Evolutionary conservation across 1,140 invertebrate genomes (phyloP).

Genomic region (Zaprionus camerounensis): DNA sequence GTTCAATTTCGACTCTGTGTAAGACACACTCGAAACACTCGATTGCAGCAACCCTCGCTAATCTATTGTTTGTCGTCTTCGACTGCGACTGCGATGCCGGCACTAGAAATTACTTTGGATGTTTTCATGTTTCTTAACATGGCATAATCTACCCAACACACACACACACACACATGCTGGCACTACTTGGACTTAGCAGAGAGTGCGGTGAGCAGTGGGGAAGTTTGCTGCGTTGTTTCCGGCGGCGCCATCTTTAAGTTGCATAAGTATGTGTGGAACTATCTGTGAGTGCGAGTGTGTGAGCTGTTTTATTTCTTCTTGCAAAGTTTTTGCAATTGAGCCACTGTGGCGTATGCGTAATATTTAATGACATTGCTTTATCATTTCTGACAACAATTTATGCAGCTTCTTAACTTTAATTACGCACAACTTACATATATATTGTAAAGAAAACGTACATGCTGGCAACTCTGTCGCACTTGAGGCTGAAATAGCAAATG

Average conservation of each 20-base stretch:
- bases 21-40: constrained; percentile 70
- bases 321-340: constrained; percentile 75
- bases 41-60: constrained; percentile 70
- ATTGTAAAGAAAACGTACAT: no score
- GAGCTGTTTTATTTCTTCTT: constrained; percentile 47
- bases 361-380: constrained; percentile 77
- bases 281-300: constrained; percentile 27
- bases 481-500: background rate
- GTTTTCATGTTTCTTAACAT: constrained; percentile 69
- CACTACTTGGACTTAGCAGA: background rate
- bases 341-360: constrained; percentile 57
- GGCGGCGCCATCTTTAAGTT: constrained; percentile 80
- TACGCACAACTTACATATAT: constrained; percentile 9
- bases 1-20: constrained; percentile 77
- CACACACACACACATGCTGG: constrained; percentile 26
- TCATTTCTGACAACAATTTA: constrained; percentile 63
- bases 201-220: background rate
- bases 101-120: constrained; percentile 43
- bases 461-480: no score
- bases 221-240: constrained; percentile 60
- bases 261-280: constrained; percentile 70
- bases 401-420: constrained; percentile 50
- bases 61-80: constrained; percentile 69
- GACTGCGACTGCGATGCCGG: background rate
- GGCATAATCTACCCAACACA: constrained; percentile 66